A percentile compares a stretch with the other conserved stretches of the same genome.
Evolutionary conservation across 2,113 vertebrate genomes (phyloP).

Genomic region (Fulica atra): DNA sequence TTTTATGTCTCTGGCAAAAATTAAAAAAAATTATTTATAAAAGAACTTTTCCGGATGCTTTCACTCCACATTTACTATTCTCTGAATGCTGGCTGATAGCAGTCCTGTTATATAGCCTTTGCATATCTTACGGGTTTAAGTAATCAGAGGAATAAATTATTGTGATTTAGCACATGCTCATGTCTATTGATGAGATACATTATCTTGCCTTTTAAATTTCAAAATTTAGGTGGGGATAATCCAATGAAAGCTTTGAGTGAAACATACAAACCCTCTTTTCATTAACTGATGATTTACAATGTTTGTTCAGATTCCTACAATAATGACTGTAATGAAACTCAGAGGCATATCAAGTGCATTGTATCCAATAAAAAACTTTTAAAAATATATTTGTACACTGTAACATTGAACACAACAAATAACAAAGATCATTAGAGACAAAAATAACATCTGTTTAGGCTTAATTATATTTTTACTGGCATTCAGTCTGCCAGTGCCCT

Average conservation of each 20-base stretch:
- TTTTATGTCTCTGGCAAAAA: background rate
- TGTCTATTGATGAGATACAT: background rate
- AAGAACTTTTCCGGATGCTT: background rate
- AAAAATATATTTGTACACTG: background rate
- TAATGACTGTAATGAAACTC: slow-evolving; percentile 10
- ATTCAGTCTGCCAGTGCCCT: background rate
- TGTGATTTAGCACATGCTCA: background rate
- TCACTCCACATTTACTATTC: background rate
- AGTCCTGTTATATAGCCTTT: background rate
- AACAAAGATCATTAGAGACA: background rate
- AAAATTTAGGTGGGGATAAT: background rate
- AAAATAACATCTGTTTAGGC: background rate
- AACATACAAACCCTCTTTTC: background rate
- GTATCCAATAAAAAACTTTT: background rate
- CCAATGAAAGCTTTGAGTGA: background rate
- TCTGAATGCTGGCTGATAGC: background rate
- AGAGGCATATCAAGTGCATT: background rate
- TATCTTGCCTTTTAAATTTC: background rate
- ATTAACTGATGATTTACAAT: background rate
- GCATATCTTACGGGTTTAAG: background rate
- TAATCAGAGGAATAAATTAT: background rate
- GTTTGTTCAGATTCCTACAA: background rate
- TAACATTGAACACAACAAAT: background rate
- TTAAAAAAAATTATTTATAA: background rate
- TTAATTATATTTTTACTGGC: background rate